Evolutionary conservation across 2,113 vertebrate genomes (phyloP).

Genomic region (Dipodomys merriami): DNA sequence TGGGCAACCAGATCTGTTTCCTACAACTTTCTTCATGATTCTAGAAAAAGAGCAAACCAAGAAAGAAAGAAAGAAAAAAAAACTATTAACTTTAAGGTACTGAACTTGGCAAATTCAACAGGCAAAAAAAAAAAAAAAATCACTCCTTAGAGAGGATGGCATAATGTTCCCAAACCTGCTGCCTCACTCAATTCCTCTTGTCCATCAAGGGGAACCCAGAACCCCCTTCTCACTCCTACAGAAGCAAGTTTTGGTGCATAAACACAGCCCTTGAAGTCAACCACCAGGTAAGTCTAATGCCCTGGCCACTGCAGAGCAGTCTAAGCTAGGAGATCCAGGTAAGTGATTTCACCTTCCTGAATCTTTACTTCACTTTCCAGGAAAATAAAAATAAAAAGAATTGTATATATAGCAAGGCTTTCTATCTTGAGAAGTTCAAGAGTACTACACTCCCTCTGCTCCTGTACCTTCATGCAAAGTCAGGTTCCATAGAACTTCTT

Average conservation of each 20-base stretch:
- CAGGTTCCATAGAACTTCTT: background rate
- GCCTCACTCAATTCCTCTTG: background rate
- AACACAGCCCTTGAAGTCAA: background rate
- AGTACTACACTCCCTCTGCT: background rate
- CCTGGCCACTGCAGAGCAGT: background rate
- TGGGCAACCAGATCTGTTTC: constrained; percentile 98
- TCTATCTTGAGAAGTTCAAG: too few relatives aligned
- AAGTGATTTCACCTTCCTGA: background rate
- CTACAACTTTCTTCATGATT: constrained; percentile 99
- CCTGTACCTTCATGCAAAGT: background rate
- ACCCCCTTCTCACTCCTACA: background rate
- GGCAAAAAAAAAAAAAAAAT: background rate
- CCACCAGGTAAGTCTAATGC: background rate
- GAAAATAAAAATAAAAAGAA: background rate
- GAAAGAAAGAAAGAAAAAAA: background rate
- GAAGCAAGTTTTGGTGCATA: background rate
- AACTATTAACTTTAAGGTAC: background rate
- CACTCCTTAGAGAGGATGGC: background rate
- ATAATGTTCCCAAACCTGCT: background rate
- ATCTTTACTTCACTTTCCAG: background rate
- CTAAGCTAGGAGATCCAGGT: background rate
- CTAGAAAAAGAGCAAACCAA: constrained; percentile 81
- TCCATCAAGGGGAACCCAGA: background rate
- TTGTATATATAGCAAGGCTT: too few relatives aligned
- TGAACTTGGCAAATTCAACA: background rate